Evolutionary conservation across 1,140 invertebrate species (phyloP).

Genomic region (Papilio machaon): DNA sequence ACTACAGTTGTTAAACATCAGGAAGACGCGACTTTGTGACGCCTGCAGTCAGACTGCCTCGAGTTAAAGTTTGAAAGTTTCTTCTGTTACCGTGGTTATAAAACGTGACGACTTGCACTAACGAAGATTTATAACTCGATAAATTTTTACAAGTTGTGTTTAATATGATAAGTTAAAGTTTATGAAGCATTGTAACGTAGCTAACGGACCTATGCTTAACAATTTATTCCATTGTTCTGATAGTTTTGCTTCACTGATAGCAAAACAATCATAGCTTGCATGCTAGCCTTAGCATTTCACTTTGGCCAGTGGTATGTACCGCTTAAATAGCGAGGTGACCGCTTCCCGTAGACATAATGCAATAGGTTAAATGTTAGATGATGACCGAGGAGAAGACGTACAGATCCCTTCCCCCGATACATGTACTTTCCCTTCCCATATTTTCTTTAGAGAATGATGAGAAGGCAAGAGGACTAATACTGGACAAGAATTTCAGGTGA

Average conservation of each 20-base stretch:
- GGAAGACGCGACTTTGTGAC: background rate
- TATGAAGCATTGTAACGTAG: background rate
- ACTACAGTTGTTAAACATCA: background rate
- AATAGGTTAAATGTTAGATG: too few relatives aligned
- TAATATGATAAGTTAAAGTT: background rate
- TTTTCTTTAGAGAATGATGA: too few relatives aligned
- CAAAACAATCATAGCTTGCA: background rate
- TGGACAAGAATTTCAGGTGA: too few relatives aligned
- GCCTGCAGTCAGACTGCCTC: background rate
- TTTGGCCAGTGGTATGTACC: background rate
- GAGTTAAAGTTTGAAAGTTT: slow-evolving; percentile 8
- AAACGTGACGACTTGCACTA: background rate
- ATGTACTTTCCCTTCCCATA: too few relatives aligned
- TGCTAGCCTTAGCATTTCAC: background rate
- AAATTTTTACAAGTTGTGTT: background rate
- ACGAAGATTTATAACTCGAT: background rate
- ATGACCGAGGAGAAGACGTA: too few relatives aligned
- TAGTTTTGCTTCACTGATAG: background rate
- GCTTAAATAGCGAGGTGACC: too few relatives aligned
- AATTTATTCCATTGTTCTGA: background rate
- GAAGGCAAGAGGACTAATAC: too few relatives aligned
- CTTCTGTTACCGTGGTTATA: background rate
- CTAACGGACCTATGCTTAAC: background rate
- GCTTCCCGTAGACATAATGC: too few relatives aligned
- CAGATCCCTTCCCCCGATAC: too few relatives aligned